Evolutionary conservation across 92 coral and sea anemone species (phyloP).

Genomic region (Siderastrea siderea): DNA sequence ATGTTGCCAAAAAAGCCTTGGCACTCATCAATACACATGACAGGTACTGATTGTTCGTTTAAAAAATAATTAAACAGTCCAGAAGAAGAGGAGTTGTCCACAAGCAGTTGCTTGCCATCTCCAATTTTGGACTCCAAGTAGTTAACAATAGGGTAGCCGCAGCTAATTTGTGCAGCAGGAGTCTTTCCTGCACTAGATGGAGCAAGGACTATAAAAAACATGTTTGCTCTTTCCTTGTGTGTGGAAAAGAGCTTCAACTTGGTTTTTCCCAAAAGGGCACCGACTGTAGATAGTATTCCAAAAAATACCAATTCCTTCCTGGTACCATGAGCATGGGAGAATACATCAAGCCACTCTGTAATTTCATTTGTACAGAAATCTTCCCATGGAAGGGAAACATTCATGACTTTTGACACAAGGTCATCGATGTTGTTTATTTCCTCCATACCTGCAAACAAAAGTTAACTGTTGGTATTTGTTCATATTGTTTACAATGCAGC

Average conservation of each 20-base stretch:
- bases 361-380: constrained; percentile 12
- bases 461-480: not conserved
- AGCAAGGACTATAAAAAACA: constrained; percentile 18
- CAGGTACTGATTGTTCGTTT: constrained; percentile 13
- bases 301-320: constrained; percentile 19
- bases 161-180: not conserved
- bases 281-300: constrained; percentile 26
- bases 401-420: constrained; percentile 21
- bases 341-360: constrained; percentile 38
- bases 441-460: not conserved
- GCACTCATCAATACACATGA: not conserved
- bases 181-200: too few relatives aligned
- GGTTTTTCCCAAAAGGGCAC: constrained; percentile 47
- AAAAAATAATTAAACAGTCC: constrained; percentile 54
- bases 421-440: constrained; percentile 2
- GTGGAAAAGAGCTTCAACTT: not conserved
- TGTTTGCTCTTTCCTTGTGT: constrained; percentile 32
- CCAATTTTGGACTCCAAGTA: constrained; percentile 28
- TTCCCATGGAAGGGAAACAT: constrained; percentile 33
- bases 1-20: constrained; percentile 6
- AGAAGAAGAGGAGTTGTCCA: not conserved
- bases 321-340: constrained; percentile 41
- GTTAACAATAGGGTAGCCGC: constrained; percentile 23
- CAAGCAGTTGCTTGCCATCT: constrained; percentile 28
- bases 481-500: not conserved